Percentiles rank a stretch among this genome's conserved stretches.
phyloP scores from a whole-genome alignment of 2,797 vertebrate species.

The Malurus leucopterus region DNA sequence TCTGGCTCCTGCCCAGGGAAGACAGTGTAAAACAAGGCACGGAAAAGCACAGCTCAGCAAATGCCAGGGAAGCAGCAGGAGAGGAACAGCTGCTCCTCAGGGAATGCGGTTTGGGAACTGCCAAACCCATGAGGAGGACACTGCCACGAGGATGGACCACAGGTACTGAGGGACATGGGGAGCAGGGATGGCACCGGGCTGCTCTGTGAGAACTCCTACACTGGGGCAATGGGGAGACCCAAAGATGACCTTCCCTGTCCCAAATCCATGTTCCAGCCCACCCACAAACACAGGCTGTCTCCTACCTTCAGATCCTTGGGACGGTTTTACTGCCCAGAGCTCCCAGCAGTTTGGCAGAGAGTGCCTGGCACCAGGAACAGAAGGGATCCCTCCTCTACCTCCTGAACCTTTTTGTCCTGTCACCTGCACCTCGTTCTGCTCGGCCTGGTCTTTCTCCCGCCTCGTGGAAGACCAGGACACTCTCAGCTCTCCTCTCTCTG shows the following conservation, averaged over 20 bases:
- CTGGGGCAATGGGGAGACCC: background rate
- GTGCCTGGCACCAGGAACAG: background rate
- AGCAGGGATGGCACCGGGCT: rapidly evolving
- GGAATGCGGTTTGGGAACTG: too few species aligned
- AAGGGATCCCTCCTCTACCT: background rate
- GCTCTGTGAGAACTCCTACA: too few species aligned
- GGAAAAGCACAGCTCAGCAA: background rate
- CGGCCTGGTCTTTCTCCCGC: background rate
- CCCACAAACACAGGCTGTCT: rapidly evolving
- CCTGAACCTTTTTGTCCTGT: background rate
- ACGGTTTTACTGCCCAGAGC: background rate
- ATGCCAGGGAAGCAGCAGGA: background rate
- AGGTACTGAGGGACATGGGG: rapidly evolving
- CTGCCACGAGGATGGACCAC: too few species aligned
- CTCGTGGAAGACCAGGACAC: background rate
- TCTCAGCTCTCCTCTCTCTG: rapidly evolving
- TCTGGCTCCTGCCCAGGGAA: background rate
- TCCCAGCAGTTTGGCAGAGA: background rate
- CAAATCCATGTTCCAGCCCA: too few species aligned
- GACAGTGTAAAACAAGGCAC: rapidly evolving
- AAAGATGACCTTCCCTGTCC: slow-evolving; percentile 1
- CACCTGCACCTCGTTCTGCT: background rate
- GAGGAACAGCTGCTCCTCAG: background rate
- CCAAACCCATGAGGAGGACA: background rate
- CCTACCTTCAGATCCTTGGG: background rate